Conservation (phyloP, 37 sponge, comb jelly and placozoan genomes). For the Ianthella basta region DNA sequence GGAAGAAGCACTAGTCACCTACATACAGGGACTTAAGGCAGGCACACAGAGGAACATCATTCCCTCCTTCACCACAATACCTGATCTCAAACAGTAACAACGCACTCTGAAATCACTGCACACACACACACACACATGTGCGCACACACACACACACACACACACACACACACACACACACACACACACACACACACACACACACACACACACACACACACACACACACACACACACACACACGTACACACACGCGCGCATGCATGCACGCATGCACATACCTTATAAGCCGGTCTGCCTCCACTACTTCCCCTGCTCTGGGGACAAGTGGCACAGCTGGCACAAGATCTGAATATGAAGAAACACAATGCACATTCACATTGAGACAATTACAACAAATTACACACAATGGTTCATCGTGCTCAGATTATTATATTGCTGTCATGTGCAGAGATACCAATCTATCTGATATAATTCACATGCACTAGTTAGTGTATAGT, state of each 20-base stretch:
- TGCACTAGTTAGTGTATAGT: too few species aligned
- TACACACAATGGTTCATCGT: neutral
- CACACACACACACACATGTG: slow-evolving; percentile 18
- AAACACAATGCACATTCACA: slow-evolving; percentile 45
- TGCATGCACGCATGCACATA: slow-evolving; percentile 56
- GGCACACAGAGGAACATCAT: neutral
- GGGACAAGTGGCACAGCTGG: slow-evolving; percentile 76
- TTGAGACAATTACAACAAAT: slow-evolving; percentile 27
- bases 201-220: too few species aligned
- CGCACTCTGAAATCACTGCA: neutral
- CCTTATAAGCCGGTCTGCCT: slow-evolving; percentile 76
- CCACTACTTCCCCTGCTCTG: slow-evolving; percentile 79
- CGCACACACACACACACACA: too few species aligned
- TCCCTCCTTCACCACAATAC: neutral
- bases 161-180: too few species aligned
- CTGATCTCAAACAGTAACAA: neutral
- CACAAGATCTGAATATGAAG: slow-evolving; percentile 6
- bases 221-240: slow-evolving; percentile 4
- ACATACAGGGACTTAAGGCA: neutral
- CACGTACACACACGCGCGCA: too few species aligned
- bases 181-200: too few species aligned
- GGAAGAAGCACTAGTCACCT: neutral
- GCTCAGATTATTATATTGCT: too few species aligned
- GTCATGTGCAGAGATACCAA: too few species aligned
- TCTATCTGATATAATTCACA: too few species aligned